These are phyloP conservation scores for Eulemur albifrons DNA, from an alignment of 2,797 vertebrate genomes.

Conservation along the genomic window DNA sequence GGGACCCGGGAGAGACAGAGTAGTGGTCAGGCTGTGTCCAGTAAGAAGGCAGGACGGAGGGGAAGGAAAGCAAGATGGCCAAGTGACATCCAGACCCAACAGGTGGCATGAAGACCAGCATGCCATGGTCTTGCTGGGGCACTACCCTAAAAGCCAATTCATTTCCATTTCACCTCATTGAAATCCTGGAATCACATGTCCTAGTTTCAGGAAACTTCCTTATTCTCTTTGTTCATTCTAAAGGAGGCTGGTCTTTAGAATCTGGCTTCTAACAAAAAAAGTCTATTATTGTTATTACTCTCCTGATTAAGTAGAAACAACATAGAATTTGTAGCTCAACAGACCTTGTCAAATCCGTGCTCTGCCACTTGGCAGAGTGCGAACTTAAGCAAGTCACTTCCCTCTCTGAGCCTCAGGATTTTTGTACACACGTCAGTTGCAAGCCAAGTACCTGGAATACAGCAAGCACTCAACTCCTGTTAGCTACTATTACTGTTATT, in stretches of 20 bases:
- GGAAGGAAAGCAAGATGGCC: background rate
- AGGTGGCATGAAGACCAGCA: background rate
- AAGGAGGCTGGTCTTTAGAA: background rate
- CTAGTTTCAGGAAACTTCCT: background rate
- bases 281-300: background rate
- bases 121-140: no score
- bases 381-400: background rate
- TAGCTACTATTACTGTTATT: background rate
- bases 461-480: background rate
- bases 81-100: background rate
- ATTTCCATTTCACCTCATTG: background rate
- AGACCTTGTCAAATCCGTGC: background rate
- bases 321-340: background rate
- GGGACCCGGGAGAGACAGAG: background rate
- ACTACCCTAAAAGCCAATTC: background rate
- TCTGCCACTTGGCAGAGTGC: background rate
- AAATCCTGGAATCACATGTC: background rate
- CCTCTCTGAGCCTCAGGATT: background rate
- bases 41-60: background rate
- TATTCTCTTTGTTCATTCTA: background rate
- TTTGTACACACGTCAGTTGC: background rate
- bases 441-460: no score
- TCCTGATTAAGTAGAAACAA: background rate
- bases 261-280: background rate
- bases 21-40: background rate